A percentile compares a stretch with the other conserved stretches of the same genome.
Evolutionary conservation across 2,113 vertebrate species (phyloP).

Genomic region (Amazona vittata): DNA sequence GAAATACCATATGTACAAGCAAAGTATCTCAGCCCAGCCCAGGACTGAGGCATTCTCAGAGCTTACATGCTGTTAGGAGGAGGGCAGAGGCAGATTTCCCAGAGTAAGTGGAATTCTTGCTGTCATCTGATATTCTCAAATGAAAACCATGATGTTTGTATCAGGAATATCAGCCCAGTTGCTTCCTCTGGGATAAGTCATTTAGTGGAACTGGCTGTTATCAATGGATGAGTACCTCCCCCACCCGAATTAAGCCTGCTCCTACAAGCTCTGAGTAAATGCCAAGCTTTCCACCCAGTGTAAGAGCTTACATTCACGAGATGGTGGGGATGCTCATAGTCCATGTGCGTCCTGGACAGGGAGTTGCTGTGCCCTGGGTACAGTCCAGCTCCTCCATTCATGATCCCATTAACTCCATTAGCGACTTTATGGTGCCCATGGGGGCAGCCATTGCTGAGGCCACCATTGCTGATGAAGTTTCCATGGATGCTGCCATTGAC

Average conservation of each 20-base stretch:
- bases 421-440: slow-evolving; percentile 86
- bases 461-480: slow-evolving; percentile 75
- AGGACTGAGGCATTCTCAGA: not conserved
- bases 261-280: not conserved
- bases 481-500: slow-evolving; percentile 81
- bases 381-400: slow-evolving; percentile 73
- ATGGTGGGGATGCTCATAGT: slow-evolving; percentile 83
- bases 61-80: slow-evolving; percentile 26
- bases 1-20: slow-evolving; percentile 40
- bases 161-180: slow-evolving; percentile 25
- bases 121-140: slow-evolving; percentile 45
- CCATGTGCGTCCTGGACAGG: slow-evolving; percentile 68
- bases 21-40: not conserved
- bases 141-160: slow-evolving; percentile 35
- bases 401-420: slow-evolving; percentile 72
- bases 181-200: slow-evolving; percentile 29
- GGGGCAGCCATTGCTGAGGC: slow-evolving; percentile 81
- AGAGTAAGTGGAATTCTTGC: slow-evolving; percentile 43
- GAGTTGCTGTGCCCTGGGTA: slow-evolving; percentile 70
- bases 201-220: not conserved
- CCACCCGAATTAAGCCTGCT: not conserved
- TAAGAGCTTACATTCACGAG: slow-evolving; percentile 85
- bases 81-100: slow-evolving; percentile 45
- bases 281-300: not conserved
- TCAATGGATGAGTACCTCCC: not conserved